phyloP scores from a whole-genome alignment of 2,113 vertebrate species.

The Limnothrissa miodon region DNA sequence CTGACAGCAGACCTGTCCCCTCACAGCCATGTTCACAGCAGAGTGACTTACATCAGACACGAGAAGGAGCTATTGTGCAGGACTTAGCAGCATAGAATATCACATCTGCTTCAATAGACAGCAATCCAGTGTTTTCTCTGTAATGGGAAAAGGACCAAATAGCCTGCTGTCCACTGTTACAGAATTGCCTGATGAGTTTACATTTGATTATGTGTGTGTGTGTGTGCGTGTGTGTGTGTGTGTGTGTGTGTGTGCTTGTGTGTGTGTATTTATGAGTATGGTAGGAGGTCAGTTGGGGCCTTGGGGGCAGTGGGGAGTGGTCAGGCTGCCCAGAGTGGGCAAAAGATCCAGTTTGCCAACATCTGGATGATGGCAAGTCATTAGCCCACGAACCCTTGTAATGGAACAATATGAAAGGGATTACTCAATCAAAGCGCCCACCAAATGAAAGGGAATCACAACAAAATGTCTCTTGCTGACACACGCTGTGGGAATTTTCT shows the following conservation, averaged over 20 bases:
- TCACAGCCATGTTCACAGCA: not conserved
- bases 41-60: slow-evolving; percentile 3
- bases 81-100: not conserved
- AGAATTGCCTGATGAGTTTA: not conserved
- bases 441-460: slow-evolving; percentile 41
- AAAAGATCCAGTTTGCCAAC: slow-evolving; percentile 27
- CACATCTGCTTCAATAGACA: not conserved
- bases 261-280: not conserved
- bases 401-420: slow-evolving; percentile 49
- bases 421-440: slow-evolving; percentile 56
- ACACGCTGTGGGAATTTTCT: slow-evolving; percentile 42
- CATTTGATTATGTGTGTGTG: not conserved
- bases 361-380: slow-evolving; percentile 40
- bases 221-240: slow-evolving; percentile 6
- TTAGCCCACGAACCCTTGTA: slow-evolving; percentile 35
- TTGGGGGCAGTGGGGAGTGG: not conserved
- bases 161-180: not conserved
- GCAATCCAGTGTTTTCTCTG: not conserved
- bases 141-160: not conserved
- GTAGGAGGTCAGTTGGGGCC: not conserved
- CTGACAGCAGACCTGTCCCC: not conserved
- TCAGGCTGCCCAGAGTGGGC: slow-evolving; percentile 12
- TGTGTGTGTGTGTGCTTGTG: no score
- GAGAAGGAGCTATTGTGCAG: slow-evolving; percentile 15
- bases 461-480: slow-evolving; percentile 48